Base-by-base conservation (phyloP, 2,888 invertebrate genomes). In the Nephrotoma guestfalica region DNA sequence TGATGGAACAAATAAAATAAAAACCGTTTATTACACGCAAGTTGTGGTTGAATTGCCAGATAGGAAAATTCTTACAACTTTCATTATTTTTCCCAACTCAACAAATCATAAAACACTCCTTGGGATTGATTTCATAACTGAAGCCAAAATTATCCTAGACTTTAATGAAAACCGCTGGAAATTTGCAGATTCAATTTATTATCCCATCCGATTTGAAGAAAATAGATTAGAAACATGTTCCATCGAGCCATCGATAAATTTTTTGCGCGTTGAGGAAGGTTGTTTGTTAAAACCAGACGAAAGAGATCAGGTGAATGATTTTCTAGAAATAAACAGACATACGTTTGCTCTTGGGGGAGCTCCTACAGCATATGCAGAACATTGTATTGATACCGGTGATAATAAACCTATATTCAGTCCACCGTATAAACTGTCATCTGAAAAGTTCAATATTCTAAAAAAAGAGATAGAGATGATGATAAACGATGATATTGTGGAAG, bases 101-200 rank as follows among this genome's bases (percentile, higher is more conserved):
- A 86, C 85, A 6, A 86, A 88, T 4, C 88, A 88, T 86, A 51
- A 86, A 15, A 88, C 88, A 2, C 87, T 88, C 1, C 71, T 88
- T 9, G 88, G 88, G 30, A 87, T 89, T 2, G 88, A 88, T 4
- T 89, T 89, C 47, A 86, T 89, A 2, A 87, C 88, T 42, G 89
- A 89, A 6, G 89, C 88, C 11, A 87, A 88, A 0, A 89, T 89
- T 41, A 84, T 89, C 5, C 87, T 89, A 13, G 88, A 89, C 86
- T 45, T 89, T 13, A 88, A 89, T 0, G 88, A 89, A 51, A 18
- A 87, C 7, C 88, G 87, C 2, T 89, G 88, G 88, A 85, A 86
- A 7, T 88, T 88, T 86, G 6, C 88, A 0, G 87, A 83, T 83
- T 86, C 86, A 41, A 47, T 42, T 57, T 2, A 42, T 86, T 2